Evolutionary conservation across 1,140 invertebrate species (phyloP).

Genomic region (Hylaeus anthracinus): DNA sequence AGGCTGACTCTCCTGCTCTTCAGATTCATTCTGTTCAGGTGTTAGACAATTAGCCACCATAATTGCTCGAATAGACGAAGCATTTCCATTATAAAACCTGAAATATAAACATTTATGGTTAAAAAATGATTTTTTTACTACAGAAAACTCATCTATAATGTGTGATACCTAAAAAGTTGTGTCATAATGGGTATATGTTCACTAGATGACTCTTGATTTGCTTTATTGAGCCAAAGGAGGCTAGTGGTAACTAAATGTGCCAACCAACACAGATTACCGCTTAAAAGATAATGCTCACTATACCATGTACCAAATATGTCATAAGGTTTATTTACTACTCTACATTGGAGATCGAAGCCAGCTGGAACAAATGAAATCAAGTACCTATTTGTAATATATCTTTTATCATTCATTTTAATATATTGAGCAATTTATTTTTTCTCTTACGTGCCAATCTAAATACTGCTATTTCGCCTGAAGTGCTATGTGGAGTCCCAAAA

Average conservation of each 20-base stretch:
- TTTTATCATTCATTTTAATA: background rate
- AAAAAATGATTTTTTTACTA: constrained; percentile 3
- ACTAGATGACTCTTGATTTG: constrained; percentile 89
- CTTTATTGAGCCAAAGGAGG: constrained; percentile 92
- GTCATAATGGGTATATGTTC: constrained; percentile 92
- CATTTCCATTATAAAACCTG: constrained; percentile 91
- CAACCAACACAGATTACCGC: constrained; percentile 90
- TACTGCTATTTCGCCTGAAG: constrained; percentile 93
- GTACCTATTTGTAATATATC: background rate
- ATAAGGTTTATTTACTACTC: constrained; percentile 92
- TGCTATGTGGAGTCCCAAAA: constrained; percentile 89
- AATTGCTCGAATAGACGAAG: constrained; percentile 89
- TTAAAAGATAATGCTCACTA: constrained; percentile 90
- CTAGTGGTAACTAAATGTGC: constrained; percentile 90
- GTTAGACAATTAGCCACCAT: constrained; percentile 87
- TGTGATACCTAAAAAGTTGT: constrained; percentile 84
- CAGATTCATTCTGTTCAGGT: constrained; percentile 72
- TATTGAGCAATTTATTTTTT: background rate
- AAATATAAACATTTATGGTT: constrained; percentile 26
- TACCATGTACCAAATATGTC: constrained; percentile 96
- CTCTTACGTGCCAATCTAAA: constrained; percentile 87
- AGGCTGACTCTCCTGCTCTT: constrained; percentile 63
- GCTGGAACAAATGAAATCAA: constrained; percentile 75
- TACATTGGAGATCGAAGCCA: constrained; percentile 88
- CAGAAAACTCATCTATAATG: background rate